Evolutionary conservation across 2,797 vertebrate species (phyloP), one percentile per base, ranked within the genome.

Genomic region (Sciurus carolinensis): DNA sequence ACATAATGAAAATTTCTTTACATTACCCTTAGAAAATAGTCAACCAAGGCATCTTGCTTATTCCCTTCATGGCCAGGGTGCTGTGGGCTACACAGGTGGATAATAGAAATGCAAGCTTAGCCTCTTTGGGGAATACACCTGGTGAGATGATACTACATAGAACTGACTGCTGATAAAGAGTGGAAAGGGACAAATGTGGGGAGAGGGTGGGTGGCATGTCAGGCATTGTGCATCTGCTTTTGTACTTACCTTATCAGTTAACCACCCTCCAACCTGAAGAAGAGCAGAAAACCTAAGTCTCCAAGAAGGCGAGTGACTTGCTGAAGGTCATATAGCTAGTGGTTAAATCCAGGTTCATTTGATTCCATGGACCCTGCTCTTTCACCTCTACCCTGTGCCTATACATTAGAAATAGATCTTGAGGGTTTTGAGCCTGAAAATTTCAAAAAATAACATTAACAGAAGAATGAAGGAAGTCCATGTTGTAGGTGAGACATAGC

Each of bases 391-490:
- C 30, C 39, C 12, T 3, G 20, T 13, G 4, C n/a, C 79, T 85
- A 73, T 84, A 77, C 93, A 73, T 93, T 92, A 89, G 36, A 95
- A 97, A 72, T 44, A 52, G 5, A 28, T 84, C 94, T 84, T 59
- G 59, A 81, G 26, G 11, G 26, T 89, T 93, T 85, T 91, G 72
- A 95, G 93, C 62, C 67, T 88, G 81, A 87, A 76, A 67, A 82
- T 96, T 96, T 97, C 76, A 80, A 80, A 97, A 39, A 97, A 33
- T 89, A 95, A 91, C 81, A 77, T 92, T 92, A 95, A 54, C 47
- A 82, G 59, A 94, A 88, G 88, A 97, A 87, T 79, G 79, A 94
- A 75, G 85, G 79, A 72, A 77, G 57, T 8, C 3, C 11, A 0
- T n/a, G 52, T 76, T 92, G 39, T 84, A 85, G 91, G 84, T 95